Evolutionary conservation across 2,113 vertebrate genomes (phyloP).

Genomic region (Siniperca chuatsi): DNA sequence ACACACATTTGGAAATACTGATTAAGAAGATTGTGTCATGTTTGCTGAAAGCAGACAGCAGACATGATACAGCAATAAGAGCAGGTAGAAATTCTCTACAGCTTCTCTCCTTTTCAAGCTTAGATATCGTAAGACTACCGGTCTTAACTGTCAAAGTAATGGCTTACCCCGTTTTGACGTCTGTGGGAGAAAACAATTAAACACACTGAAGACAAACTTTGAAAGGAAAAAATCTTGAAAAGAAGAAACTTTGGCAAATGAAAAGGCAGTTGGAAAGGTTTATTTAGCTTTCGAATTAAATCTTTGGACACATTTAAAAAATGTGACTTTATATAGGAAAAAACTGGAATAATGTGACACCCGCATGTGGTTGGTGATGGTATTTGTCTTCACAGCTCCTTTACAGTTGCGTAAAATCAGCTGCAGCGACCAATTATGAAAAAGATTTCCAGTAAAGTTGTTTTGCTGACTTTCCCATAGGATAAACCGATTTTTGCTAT

Average conservation of each 20-base stretch:
- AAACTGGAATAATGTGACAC: background rate
- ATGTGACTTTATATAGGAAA: background rate
- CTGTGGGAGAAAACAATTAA: background rate
- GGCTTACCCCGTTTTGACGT: too few relatives aligned
- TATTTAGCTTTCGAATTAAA: background rate
- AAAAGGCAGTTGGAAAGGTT: background rate
- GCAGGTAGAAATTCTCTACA: background rate
- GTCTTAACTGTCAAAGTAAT: background rate
- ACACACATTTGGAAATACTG: slow-evolving; percentile 6
- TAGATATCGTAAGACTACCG: background rate
- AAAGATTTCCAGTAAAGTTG: background rate
- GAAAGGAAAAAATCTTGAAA: background rate
- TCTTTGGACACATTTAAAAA: background rate
- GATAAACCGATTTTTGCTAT: background rate
- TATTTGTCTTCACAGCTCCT: background rate
- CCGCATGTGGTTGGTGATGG: background rate
- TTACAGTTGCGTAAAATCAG: background rate
- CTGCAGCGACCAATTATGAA: background rate
- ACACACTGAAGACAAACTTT: background rate
- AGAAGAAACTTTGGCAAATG: background rate
- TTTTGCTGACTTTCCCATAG: background rate
- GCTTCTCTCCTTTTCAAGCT: background rate
- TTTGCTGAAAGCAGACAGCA: background rate
- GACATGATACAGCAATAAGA: background rate
- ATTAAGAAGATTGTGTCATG: background rate